These are phyloP conservation scores for Corythaixoides concolor DNA, from an alignment of 2,113 vertebrate genomes.

Conservation along the genomic window DNA sequence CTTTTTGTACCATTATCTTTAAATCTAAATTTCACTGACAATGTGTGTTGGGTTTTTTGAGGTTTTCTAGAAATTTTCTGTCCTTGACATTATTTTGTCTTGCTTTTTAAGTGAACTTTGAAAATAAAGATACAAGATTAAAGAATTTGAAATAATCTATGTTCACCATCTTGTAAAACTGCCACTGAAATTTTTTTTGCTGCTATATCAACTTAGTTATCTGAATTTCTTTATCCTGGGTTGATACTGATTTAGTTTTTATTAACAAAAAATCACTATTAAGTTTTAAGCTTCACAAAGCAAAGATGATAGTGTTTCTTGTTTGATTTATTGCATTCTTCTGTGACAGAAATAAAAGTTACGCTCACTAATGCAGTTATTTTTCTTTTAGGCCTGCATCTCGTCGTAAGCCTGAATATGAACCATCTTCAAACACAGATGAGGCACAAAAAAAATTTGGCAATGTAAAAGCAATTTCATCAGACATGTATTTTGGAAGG, in stretches of 20 bases:
- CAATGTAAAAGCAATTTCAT: constrained; percentile 90
- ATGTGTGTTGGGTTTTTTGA: not conserved
- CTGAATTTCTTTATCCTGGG: not conserved
- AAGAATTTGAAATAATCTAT: not conserved
- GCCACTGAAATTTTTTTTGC: not conserved
- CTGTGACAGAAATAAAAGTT: not conserved
- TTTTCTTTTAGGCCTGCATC: constrained; percentile 72
- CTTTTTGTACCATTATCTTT: not conserved
- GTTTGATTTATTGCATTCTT: not conserved
- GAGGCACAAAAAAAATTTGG: constrained; percentile 94
- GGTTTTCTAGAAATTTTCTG: not conserved
- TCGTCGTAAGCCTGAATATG: constrained; percentile 82
- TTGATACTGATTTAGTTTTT: not conserved
- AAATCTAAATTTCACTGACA: not conserved
- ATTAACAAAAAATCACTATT: not conserved
- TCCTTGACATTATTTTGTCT: not conserved
- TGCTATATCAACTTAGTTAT: not conserved
- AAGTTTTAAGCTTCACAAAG: not conserved
- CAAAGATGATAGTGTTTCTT: not conserved
- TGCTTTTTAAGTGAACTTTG: not conserved
- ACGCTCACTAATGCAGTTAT: not conserved
- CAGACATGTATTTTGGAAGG: constrained; percentile 96
- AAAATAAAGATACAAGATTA: not conserved
- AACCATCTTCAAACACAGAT: constrained; percentile 61
- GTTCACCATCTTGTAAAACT: not conserved